Evolutionary conservation across 1,140 invertebrate genomes (phyloP), one percentile per base, ranked within the genome.

Genomic region (Megathymus violae): DNA sequence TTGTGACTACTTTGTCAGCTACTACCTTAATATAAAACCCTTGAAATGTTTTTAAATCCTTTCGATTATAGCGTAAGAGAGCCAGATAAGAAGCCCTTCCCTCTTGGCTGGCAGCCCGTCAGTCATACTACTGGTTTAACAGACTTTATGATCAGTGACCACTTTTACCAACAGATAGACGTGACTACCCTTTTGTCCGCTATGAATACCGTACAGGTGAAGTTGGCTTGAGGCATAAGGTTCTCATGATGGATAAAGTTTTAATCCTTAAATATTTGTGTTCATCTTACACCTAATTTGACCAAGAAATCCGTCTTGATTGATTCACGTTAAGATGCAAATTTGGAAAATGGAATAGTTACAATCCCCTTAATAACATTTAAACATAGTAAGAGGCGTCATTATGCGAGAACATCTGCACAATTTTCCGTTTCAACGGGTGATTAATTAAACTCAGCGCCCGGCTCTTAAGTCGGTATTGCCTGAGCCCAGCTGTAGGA

Each of bases 401-500:
- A 67, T 76, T 77, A 76, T 68, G 59, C 44, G 44, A 36, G 63
- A 66, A 50, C 78, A 85, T 74, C 76, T 79, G 82, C 69, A 76
- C 80, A 74, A 72, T 85, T 85, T 85, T 80, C 80, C 78, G 63
- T 68, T 66, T 69, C 66, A 60, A 51, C 65, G 70, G 63, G 62
- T 79, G 82, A 82, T 80, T 82, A 79, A 85, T 85, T 85, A 79
- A 68, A 72, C 66, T 54, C 40, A 38, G 16, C 48, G 14, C 15
- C 7, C 7, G 44, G 44, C 47, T 11, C 47, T 25, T 25, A 22
- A n/a, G 40, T n/a, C 36, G 47, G 46, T 51, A 43, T 43, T 43
- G 51, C 51, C 4, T 10, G 38, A 43, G 36, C 17, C 36, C 51
- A 54, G 51, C 51, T 54, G 51, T 41, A 41, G n/a, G 16, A 52